Conservation (phyloP, 2,888 invertebrate species). For the Eucriotettix oculatus region DNA sequence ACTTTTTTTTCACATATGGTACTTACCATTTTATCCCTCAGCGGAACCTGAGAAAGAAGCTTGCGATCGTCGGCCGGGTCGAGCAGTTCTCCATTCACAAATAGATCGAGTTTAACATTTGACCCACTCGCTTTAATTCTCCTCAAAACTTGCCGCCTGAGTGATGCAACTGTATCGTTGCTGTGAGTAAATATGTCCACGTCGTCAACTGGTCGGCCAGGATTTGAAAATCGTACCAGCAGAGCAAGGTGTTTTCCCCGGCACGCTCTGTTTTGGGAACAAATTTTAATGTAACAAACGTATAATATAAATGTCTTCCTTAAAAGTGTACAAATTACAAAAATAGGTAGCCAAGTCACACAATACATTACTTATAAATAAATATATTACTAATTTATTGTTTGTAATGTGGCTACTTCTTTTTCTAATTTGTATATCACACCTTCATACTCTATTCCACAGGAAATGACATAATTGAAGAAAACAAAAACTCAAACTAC, state of each 20-base stretch:
- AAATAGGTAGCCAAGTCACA: no score
- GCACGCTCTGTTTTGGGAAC: constrained; percentile 46
- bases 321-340: no score
- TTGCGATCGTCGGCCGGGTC: constrained; percentile 78
- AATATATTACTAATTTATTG: no score
- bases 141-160: constrained; percentile 60
- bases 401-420: no score
- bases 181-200: constrained; percentile 84
- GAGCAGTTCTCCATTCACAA: constrained; percentile 72
- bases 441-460: no score
- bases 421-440: no score
- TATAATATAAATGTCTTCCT: no score
- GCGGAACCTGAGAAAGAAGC: constrained; percentile 67
- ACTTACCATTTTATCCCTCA: constrained; percentile 75
- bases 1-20: not conserved
- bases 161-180: constrained; percentile 79
- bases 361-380: no score
- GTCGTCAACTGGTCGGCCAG: constrained; percentile 70
- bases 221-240: constrained; percentile 73
- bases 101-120: constrained; percentile 79
- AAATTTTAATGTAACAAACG: constrained; percentile 2
- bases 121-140: constrained; percentile 39
- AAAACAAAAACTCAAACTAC: no score
- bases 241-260: constrained; percentile 79
- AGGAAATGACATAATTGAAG: no score